Conservation (phyloP, 2,888 invertebrate genomes). For the Calameuta idolon region DNA sequence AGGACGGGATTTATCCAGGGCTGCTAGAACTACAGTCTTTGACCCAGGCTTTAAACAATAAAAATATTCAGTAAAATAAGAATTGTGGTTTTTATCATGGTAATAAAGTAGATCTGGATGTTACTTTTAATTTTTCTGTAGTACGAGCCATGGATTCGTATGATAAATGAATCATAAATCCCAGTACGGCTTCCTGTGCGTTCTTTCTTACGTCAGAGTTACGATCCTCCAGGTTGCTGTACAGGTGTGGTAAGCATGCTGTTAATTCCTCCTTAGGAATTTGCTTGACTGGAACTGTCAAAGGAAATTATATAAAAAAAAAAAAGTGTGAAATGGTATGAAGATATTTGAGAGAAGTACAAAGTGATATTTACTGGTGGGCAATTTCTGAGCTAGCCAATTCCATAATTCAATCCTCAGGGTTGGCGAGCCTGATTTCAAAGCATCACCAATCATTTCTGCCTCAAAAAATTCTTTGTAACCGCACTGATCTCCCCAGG, state of each 20-base stretch:
- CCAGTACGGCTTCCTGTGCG: conserved; percentile 88
- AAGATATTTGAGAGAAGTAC: not conserved
- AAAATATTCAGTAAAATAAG: conserved; percentile 16
- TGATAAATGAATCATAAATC: conserved; percentile 93
- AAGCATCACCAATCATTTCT: conserved; percentile 89
- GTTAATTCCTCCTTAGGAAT: conserved; percentile 86
- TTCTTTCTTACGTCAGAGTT: conserved; percentile 92
- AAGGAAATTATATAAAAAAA: conserved; percentile 14
- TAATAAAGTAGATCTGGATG: not conserved
- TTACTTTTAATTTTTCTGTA: conserved; percentile 82
- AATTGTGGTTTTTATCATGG: conserved; percentile 5
- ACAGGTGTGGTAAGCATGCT: conserved; percentile 81
- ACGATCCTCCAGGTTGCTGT: conserved; percentile 88
- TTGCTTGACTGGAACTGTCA: conserved; percentile 76
- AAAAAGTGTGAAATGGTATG: not conserved
- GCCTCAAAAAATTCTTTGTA: conserved; percentile 86
- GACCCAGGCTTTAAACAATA: conserved; percentile 74
- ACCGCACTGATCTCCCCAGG: conserved; percentile 87
- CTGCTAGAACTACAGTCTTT: conserved; percentile 80
- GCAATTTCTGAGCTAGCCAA: conserved; percentile 88
- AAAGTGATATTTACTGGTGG: conserved; percentile 70
- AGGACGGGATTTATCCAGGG: conserved; percentile 87
- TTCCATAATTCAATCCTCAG: conserved; percentile 84
- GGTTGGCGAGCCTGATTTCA: conserved; percentile 87
- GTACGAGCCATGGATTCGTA: conserved; percentile 83